phyloP scores from a whole-genome alignment of 2,888 invertebrate species.

The Encarsia formosa region DNA sequence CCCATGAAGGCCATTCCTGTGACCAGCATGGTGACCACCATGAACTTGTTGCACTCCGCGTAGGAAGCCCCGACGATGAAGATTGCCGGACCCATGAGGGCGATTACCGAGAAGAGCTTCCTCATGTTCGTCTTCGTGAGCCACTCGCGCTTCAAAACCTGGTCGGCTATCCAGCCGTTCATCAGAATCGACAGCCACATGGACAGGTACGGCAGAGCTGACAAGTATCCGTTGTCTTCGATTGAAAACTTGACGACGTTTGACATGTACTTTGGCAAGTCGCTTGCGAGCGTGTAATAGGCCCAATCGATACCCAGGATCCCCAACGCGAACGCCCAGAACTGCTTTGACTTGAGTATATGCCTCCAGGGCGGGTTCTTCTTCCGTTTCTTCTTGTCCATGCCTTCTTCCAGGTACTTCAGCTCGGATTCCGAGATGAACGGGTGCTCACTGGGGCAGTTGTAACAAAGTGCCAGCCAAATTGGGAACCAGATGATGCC shows the following conservation, averaged over 20 bases:
- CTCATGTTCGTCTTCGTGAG: constrained; percentile 6
- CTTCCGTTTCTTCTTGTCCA: constrained; percentile 28
- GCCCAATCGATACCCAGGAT: constrained; percentile 28
- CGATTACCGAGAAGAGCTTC: constrained; percentile 8
- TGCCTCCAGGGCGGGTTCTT: constrained; percentile 23
- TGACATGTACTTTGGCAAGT: constrained; percentile 41
- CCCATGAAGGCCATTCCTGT: constrained; percentile 46
- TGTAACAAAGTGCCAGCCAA: constrained; percentile 53
- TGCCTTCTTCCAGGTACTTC: constrained; percentile 31
- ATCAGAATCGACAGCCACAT: constrained; percentile 21
- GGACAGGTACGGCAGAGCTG: constrained; percentile 44
- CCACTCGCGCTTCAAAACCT: neutral
- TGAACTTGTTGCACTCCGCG: constrained; percentile 16
- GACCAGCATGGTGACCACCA: constrained; percentile 44
- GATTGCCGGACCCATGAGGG: constrained; percentile 11
- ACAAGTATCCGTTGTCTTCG: constrained; percentile 43
- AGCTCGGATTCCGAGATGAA: constrained; percentile 38
- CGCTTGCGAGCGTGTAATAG: constrained; percentile 27
- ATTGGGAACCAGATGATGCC: constrained; percentile 69
- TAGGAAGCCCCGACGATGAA: constrained; percentile 22
- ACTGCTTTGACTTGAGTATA: constrained; percentile 55
- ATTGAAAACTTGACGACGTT: constrained; percentile 42
- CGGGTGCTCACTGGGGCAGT: constrained; percentile 39
- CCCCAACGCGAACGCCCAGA: constrained; percentile 67
- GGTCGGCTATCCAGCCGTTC: constrained; percentile 13